Base-by-base conservation (phyloP, 2,888 invertebrate genomes). In the Steromphala cineraria region DNA sequence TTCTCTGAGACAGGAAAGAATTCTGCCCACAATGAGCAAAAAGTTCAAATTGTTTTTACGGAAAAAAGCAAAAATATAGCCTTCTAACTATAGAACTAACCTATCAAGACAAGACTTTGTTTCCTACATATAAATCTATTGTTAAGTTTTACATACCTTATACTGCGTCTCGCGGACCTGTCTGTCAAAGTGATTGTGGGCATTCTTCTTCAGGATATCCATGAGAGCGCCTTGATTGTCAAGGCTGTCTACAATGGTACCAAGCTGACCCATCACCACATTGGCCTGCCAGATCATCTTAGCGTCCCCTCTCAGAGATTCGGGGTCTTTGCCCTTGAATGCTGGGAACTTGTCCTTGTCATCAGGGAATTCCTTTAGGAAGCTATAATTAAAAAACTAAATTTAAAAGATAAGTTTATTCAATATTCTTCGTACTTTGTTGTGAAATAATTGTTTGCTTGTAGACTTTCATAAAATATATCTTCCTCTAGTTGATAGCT, bases 271-370 rank as follows among this genome's bases (percentile, higher is more conserved):
- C 89, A 95, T 92, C 21, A 95, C 94, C 75, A 93, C 94, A 76
- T 93, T 93, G 77, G 94, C 94, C 89, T 95, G 95, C 2, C 95
- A 95, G 80, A 94, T 94, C 80, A 95, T 94, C 83, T 93, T 94
- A 78, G 94, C 93, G 88, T 94, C 94, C 8, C 86, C 87, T 10
- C 92, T 86, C 79, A 95, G 89, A 80, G 95, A 92, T 0, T 94
- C 92, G 15, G 92, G 46, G 0, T 95, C 94, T 28, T 94, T 87
- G 80, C 94, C 93, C 85, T 93, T 94, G 87, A 95, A 95, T 0
- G 94, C 92, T 13, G 91, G 87, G 89, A 95, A 95, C 3, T 90
- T 80, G 31, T 91, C 88, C 83, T 94, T 94, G 82, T 95, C 94
- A 21, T 94, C 92, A 0, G 95, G 95, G 89, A 94, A 91, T 78